These are phyloP conservation scores for Gibbula magus DNA, from an alignment of 2,888 invertebrate genomes.

Conservation along the genomic window DNA sequence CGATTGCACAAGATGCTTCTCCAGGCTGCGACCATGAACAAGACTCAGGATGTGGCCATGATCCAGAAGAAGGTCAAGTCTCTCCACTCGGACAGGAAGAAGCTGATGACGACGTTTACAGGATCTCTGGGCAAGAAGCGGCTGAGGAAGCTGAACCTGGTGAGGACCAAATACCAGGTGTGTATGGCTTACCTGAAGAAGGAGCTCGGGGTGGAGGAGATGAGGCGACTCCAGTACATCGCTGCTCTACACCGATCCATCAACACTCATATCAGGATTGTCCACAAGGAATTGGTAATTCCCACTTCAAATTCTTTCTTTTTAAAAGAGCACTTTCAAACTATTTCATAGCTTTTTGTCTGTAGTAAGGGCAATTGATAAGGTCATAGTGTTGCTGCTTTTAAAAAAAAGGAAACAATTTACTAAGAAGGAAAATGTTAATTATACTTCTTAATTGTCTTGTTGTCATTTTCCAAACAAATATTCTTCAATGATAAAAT, in stretches of 20 bases:
- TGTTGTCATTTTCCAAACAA: too few relatives aligned
- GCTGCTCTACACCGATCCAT: slow-evolving; percentile 15
- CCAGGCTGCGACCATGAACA: not conserved
- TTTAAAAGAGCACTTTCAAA: too few relatives aligned
- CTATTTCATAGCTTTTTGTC: too few relatives aligned
- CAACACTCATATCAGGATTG: slow-evolving; percentile 11
- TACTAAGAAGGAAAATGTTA: too few relatives aligned
- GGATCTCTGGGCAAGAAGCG: slow-evolving; percentile 27
- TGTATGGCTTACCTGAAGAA: not conserved
- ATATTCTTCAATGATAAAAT: too few relatives aligned
- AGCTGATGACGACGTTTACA: slow-evolving; percentile 16
- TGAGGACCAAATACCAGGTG: slow-evolving; percentile 7
- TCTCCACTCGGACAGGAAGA: slow-evolving; percentile 14
- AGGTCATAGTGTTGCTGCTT: too few relatives aligned
- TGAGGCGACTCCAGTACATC: not conserved
- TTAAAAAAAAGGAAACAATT: too few relatives aligned
- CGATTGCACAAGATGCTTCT: not conserved
- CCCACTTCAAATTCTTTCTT: not conserved
- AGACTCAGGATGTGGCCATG: not conserved
- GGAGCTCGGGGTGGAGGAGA: not conserved
- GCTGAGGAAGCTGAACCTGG: slow-evolving; percentile 14
- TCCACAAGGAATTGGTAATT: slow-evolving; percentile 11
- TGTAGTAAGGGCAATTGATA: too few relatives aligned
- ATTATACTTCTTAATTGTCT: too few relatives aligned
- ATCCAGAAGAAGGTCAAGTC: not conserved